These are phyloP conservation scores for Papilio dardanus DNA, from an alignment of 1,140 invertebrate genomes.

Conservation along the genomic window DNA sequence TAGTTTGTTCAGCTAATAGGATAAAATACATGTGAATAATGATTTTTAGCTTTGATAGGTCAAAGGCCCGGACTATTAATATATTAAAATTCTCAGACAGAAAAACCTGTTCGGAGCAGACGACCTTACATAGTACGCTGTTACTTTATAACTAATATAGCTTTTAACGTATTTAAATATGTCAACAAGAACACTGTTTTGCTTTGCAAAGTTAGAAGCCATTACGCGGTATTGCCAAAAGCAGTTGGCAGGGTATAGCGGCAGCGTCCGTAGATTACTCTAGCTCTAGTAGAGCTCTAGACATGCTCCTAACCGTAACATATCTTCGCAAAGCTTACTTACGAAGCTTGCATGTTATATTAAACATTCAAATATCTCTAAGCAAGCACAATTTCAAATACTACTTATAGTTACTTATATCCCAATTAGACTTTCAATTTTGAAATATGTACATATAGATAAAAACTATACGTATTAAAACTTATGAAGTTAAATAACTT, in stretches of 20 bases:
- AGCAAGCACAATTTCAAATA: too few species aligned
- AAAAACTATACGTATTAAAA: too few species aligned
- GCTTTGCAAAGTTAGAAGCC: not conserved
- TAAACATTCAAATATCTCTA: not conserved
- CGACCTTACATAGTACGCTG: slow-evolving; percentile 1
- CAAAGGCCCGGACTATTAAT: not conserved
- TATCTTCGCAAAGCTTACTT: slow-evolving; percentile 6
- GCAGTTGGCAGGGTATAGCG: not conserved
- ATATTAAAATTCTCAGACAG: slow-evolving; percentile 6
- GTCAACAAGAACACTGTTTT: not conserved
- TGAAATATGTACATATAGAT: too few species aligned
- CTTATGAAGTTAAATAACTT: not conserved
- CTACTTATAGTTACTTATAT: too few species aligned
- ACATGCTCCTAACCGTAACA: not conserved
- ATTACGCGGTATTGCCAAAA: slow-evolving; percentile 1
- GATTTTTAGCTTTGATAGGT: not conserved
- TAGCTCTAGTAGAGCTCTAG: not conserved
- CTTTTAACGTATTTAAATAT: not conserved
- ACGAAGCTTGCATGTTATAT: not conserved
- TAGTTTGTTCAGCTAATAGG: not conserved
- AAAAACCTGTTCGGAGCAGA: slow-evolving; percentile 21
- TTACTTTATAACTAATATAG: slow-evolving; percentile 4
- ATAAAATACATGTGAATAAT: not conserved
- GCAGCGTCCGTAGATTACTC: not conserved
- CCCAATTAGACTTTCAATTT: too few species aligned